These are phyloP conservation scores for Lepidotrigona ventralis DNA, from an alignment of 1,140 invertebrate genomes.

Conservation along the genomic window DNA sequence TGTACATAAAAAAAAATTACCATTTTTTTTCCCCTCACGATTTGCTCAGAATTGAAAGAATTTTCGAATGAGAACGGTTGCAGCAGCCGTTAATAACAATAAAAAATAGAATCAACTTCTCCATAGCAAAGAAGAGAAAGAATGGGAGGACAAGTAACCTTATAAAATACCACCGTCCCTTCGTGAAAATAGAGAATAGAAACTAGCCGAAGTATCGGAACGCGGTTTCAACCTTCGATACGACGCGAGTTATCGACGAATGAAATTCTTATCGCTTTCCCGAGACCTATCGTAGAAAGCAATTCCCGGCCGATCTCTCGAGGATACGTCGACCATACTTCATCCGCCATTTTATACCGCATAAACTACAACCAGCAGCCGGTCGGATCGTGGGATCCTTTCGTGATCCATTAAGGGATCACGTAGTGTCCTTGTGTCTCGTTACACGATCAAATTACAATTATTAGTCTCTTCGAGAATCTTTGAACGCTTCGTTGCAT, in stretches of 20 bases:
- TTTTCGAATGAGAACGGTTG: too few species aligned
- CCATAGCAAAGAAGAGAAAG: too few species aligned
- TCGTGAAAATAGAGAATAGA: neutral
- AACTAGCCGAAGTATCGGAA: neutral
- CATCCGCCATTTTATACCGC: constrained; percentile 11
- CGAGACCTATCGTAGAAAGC: neutral
- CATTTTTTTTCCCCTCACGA: too few species aligned
- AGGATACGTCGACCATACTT: constrained; percentile 4
- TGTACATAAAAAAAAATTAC: too few species aligned
- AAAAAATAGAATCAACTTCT: neutral
- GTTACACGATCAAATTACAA: constrained; percentile 17
- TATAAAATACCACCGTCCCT: neutral
- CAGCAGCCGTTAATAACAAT: neutral
- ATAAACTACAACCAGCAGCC: neutral
- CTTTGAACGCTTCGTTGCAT: constrained; percentile 2
- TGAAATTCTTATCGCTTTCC: neutral
- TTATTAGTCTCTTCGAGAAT: neutral
- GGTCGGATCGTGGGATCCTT: constrained; percentile 11
- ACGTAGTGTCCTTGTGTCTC: constrained; percentile 17
- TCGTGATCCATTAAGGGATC: constrained; percentile 30
- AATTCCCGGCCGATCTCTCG: constrained; percentile 11
- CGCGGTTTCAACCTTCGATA: neutral
- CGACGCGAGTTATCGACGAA: constrained; percentile 6
- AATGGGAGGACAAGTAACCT: neutral
- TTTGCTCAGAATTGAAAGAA: too few species aligned